phyloP scores from a whole-genome alignment of 2,888 invertebrate genomes.

The Pteria penguin region DNA sequence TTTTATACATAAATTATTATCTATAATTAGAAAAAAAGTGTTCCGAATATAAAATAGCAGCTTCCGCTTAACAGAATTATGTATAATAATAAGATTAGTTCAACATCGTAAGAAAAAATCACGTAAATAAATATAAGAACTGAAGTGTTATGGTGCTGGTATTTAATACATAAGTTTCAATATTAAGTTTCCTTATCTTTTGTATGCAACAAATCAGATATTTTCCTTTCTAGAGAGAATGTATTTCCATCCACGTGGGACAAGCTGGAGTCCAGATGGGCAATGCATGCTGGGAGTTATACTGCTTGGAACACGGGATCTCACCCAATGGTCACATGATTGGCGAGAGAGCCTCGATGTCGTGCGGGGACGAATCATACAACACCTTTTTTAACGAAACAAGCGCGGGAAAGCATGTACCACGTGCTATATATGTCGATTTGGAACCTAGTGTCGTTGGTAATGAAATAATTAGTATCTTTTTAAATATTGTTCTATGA shows the following conservation, averaged over 20 bases:
- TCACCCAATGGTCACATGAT: conserved; percentile 80
- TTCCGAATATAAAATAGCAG: no score
- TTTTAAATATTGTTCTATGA: no score
- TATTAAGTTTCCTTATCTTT: neutral
- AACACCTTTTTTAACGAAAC: conserved; percentile 91
- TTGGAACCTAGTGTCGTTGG: conserved; percentile 97
- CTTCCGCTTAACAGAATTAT: no score
- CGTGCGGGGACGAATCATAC: conserved; percentile 88
- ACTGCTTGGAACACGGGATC: conserved; percentile 83
- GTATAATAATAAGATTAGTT: no score
- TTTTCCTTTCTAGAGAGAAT: conserved; percentile 79
- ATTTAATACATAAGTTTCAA: no score
- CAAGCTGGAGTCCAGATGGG: conserved; percentile 80
- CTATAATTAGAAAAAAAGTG: no score
- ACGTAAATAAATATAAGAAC: no score
- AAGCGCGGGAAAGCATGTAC: conserved; percentile 92
- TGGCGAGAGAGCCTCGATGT: conserved; percentile 56
- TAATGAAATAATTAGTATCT: no score
- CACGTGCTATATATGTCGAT: conserved; percentile 87
- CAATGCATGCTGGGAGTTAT: conserved; percentile 82
- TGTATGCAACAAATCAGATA: neutral
- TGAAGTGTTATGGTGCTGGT: no score
- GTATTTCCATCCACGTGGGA: conserved; percentile 82
- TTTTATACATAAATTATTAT: no score
- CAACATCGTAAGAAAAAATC: no score